Percentiles rank a stretch among this genome's conserved stretches.
Evolutionary conservation across 2,797 vertebrate genomes (phyloP).

Genomic region (Spatula clypeata): DNA sequence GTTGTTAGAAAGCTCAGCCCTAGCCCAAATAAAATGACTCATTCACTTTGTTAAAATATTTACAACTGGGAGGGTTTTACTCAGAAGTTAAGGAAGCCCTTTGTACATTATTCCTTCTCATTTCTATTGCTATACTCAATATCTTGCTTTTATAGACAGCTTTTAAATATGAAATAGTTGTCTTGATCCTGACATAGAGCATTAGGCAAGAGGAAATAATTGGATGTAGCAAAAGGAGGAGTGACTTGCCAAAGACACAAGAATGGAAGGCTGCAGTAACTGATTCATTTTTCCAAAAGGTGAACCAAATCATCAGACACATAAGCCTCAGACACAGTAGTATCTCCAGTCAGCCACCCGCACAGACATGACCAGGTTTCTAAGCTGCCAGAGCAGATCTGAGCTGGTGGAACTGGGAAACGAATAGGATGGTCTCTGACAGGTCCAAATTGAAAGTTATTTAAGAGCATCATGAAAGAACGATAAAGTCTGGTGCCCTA

Average conservation of each 20-base stretch:
- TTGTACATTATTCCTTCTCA: neutral
- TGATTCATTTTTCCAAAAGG: neutral
- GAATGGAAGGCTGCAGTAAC: neutral
- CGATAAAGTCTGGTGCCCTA: neutral
- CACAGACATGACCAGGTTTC: neutral
- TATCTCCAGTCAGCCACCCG: neutral
- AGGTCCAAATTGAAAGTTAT: neutral
- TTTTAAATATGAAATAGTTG: neutral
- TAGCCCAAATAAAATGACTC: neutral
- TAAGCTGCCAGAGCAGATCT: neutral
- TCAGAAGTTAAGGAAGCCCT: neutral
- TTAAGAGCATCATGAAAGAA: neutral
- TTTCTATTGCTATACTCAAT: neutral
- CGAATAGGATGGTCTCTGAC: neutral
- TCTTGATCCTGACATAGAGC: neutral
- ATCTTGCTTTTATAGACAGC: neutral
- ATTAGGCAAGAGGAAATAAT: neutral
- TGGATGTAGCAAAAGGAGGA: accelerated
- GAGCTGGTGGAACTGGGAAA: neutral
- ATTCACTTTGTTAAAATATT: neutral
- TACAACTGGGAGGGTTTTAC: neutral
- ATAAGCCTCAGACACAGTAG: neutral
- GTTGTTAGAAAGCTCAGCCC: neutral
- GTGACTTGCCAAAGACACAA: neutral
- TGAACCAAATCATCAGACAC: neutral